Evolutionary conservation across 2,888 invertebrate species (phyloP), one percentile per base, ranked within the genome.

Genomic region (Mythimna pallens): DNA sequence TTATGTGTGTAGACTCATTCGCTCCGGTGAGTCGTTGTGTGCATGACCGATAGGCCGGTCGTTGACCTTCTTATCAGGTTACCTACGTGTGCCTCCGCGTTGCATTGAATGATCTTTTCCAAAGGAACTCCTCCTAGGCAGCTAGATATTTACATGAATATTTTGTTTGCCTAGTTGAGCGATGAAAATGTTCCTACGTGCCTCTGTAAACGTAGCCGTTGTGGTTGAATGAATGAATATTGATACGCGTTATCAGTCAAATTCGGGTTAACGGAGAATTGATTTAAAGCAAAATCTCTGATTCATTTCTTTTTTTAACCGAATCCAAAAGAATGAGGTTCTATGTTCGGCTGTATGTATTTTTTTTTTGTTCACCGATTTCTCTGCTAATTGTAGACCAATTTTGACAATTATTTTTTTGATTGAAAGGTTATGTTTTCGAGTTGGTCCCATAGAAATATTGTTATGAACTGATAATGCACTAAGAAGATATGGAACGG

Each of bases 41-140:
- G 89, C 88, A 90, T 93, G 93, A 93, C 94, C 93, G 94, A 95
- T 95, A 94, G 91, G 89, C 86, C 76, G 94, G 93, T 83, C 92
- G 89, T 87, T 90, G 92, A 93, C 92, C 93, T 90, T 90, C 87
- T 88, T 88, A 89, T 90, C 88, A 88, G 83, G 76, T 61, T 83
- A 86, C 87, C 82, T 88, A 87, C 84, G 84, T 86, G 87, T 76
- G 87, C 73, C 85, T 85, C 85, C 81, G 78, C 72, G 84, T 82
- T 85, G 87, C 84, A 85, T 50, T 77, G 65, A 68, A 63, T 80
- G 80, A 83, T 83, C 75, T 77, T 80, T 78, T 78, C 47, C 62
- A 77, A 30, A 65, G 50, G 50, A 65, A 71, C 52, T 70, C 50
- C 57, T 69, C 50, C 57, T 69, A 66, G 62, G 52, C 25, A 62